Conservation (phyloP, 1,140 invertebrate genomes). For the Zaprionus kolodkinae region DNA sequence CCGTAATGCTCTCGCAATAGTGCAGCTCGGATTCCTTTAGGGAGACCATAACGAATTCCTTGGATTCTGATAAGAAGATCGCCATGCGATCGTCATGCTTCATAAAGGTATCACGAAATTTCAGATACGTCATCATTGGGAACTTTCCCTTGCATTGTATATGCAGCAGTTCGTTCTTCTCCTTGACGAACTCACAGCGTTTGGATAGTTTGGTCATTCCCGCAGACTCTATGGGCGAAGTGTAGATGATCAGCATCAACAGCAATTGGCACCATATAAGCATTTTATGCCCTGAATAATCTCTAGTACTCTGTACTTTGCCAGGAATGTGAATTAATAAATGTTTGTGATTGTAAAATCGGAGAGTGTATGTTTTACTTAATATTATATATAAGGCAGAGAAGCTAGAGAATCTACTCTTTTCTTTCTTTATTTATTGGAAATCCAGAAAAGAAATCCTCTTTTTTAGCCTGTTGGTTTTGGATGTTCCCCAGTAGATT, state of each 20-base stretch:
- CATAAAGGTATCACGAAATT: conserved; percentile 57
- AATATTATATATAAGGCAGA: too few species aligned
- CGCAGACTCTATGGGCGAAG: background rate
- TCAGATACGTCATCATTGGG: conserved; percentile 43
- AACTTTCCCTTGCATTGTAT: conserved; percentile 37
- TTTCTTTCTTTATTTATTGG: too few species aligned
- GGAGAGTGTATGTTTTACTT: too few species aligned
- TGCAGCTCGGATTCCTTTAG: conserved; percentile 52
- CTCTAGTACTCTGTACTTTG: too few species aligned
- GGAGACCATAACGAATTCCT: conserved; percentile 37
- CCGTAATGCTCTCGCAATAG: conserved; percentile 22
- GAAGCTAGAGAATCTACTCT: too few species aligned
- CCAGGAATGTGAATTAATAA: too few species aligned
- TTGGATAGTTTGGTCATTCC: background rate
- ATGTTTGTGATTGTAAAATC: too few species aligned
- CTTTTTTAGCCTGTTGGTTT: too few species aligned
- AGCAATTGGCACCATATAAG: background rate
- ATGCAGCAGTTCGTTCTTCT: background rate
- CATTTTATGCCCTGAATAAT: too few species aligned
- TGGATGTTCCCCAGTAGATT: background rate
- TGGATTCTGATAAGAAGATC: conserved; percentile 37
- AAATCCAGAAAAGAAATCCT: too few species aligned
- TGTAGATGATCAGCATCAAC: background rate
- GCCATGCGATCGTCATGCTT: conserved; percentile 44
- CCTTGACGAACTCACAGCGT: conserved; percentile 44